These are phyloP conservation scores for Heliothis peltigera DNA, from an alignment of 2,888 invertebrate genomes.

Conservation along the genomic window DNA sequence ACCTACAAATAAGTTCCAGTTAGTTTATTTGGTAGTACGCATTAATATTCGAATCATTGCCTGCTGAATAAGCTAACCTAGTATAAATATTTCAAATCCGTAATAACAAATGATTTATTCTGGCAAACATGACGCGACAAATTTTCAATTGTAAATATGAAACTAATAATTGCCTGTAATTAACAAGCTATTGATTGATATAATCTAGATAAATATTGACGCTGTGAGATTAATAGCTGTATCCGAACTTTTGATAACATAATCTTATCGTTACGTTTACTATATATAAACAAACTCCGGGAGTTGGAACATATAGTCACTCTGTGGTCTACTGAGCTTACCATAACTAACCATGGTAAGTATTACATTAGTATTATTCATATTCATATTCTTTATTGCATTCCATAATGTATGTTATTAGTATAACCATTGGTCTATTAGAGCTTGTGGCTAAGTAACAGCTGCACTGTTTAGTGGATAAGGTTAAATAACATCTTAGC, in stretches of 20 bases:
- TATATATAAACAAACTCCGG: background rate
- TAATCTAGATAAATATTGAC: background rate
- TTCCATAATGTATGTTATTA: too few species aligned
- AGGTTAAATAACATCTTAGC: too few species aligned
- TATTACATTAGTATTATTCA: too few species aligned
- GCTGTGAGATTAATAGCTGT: background rate
- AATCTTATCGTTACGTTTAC: background rate
- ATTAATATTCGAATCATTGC: too few species aligned
- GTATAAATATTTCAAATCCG: background rate
- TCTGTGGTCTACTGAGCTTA: background rate
- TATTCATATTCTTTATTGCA: too few species aligned
- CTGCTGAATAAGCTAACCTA: too few species aligned
- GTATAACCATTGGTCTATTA: too few species aligned
- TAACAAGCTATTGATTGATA: background rate
- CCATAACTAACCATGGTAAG: background rate
- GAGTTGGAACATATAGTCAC: background rate
- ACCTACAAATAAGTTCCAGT: too few species aligned
- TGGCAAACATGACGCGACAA: background rate
- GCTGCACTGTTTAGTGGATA: too few species aligned
- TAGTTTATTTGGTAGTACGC: too few species aligned
- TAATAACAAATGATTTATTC: background rate
- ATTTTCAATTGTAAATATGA: background rate
- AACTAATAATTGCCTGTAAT: background rate
- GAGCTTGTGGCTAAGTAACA: too few species aligned
- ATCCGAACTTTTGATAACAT: background rate